Percentiles rank a stretch among this genome's conserved stretches.
These are phyloP conservation scores for Drosophila mettleri DNA, from an alignment of 2,888 invertebrate genomes.

Conservation along the genomic window DNA sequence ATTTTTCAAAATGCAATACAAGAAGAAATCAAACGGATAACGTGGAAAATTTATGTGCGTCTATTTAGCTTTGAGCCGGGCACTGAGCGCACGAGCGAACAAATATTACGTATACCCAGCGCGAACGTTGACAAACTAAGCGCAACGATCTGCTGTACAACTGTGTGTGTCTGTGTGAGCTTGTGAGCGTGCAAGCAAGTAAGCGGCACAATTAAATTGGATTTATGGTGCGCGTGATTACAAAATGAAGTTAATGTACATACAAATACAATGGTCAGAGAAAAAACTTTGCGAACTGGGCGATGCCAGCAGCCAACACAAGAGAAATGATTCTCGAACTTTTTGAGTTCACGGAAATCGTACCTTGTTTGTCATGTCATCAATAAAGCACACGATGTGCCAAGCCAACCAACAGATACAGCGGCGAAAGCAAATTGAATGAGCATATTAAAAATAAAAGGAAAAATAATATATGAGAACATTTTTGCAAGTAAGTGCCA, in stretches of 20 bases:
- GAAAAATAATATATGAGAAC: constrained; percentile 36
- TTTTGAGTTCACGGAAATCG: constrained; percentile 65
- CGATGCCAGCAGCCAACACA: constrained; percentile 28
- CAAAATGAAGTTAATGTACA: constrained; percentile 76
- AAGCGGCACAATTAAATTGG: constrained; percentile 75
- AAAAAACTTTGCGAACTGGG: constrained; percentile 10
- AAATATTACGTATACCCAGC: constrained; percentile 72
- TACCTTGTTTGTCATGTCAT: constrained; percentile 81
- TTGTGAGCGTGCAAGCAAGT: constrained; percentile 26
- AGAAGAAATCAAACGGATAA: constrained; percentile 67
- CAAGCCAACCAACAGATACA: constrained; percentile 5
- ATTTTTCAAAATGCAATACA: constrained; percentile 70
- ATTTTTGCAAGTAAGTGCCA: constrained; percentile 62
- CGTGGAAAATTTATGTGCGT: constrained; percentile 70
- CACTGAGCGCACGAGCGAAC: constrained; percentile 62
- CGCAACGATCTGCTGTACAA: constrained; percentile 16
- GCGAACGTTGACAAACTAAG: constrained; percentile 30
- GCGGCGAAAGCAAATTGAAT: constrained; percentile 68
- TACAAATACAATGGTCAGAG: constrained; percentile 60
- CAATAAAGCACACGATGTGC: constrained; percentile 66
- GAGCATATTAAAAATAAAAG: constrained; percentile 67
- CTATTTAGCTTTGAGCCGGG: constrained; percentile 67
- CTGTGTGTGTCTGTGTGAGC: constrained; percentile 19
- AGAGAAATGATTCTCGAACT: constrained; percentile 69
- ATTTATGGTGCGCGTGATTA: constrained; percentile 80